A percentile compares a stretch with the other conserved stretches of the same genome.
Evolutionary conservation across 1,140 invertebrate genomes (phyloP).

Genomic region (Drosophila simulans): DNA sequence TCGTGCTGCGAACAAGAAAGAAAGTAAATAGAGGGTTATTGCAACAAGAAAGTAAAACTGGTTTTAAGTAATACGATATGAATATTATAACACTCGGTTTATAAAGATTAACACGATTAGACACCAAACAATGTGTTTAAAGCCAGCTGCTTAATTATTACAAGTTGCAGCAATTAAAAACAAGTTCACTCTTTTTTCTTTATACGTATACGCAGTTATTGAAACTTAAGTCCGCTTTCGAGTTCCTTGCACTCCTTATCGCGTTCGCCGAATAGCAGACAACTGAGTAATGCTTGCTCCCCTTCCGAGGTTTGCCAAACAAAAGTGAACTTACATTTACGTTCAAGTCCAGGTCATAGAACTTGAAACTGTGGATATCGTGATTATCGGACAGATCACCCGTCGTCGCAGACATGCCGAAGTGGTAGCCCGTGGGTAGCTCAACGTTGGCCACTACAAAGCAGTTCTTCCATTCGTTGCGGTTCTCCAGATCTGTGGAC

Average conservation of each 20-base stretch:
- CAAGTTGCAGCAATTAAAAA: constrained; percentile 5
- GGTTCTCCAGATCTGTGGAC: constrained; percentile 95
- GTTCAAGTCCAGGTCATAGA: constrained; percentile 93
- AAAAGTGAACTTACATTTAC: constrained; percentile 87
- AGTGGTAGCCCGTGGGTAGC: constrained; percentile 97
- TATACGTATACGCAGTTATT: not conserved
- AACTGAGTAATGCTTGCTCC: not conserved
- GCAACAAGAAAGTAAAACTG: not conserved
- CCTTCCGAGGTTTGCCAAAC: constrained; percentile 2
- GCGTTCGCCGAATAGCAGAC: not conserved
- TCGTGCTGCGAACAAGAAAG: constrained; percentile 86
- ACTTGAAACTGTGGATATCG: constrained; percentile 96
- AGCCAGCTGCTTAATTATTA: constrained; percentile 3
- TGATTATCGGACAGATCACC: constrained; percentile 99
- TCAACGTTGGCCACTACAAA: constrained; percentile 95
- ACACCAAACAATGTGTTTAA: not conserved
- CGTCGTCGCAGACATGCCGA: constrained; percentile 97
- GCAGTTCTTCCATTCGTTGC: constrained; percentile 97
- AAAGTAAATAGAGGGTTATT: constrained; percentile 4
- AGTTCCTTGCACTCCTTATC: constrained; percentile 7
- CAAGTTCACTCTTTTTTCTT: constrained; percentile 1
- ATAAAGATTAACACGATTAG: constrained; percentile 3
- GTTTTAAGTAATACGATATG: constrained; percentile 5
- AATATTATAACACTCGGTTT: not conserved
- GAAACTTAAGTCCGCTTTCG: not conserved